Percentiles rank a stretch among this genome's conserved stretches.
These are phyloP conservation scores for Crotalus adamanteus DNA, from an alignment of 2,797 vertebrate species.

Conservation along the genomic window DNA sequence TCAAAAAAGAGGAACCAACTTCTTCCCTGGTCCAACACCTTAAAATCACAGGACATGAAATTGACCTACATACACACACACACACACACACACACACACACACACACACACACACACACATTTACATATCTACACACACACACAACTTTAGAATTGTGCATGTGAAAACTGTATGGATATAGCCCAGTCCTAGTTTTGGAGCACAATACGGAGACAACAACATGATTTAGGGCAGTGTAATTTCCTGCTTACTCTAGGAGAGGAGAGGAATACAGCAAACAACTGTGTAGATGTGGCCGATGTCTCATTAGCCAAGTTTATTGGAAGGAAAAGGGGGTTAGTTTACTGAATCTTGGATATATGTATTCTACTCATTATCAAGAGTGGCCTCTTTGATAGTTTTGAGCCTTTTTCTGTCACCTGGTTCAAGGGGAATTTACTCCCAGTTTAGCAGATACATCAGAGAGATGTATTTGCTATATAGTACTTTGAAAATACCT, in stretches of 20 bases:
- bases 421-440: background rate
- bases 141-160: background rate
- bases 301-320: background rate
- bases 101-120: accelerated
- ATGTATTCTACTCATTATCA: background rate
- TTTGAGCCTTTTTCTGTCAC: background rate
- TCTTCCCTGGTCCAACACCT: too few species aligned
- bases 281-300: background rate
- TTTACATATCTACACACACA: too few species aligned
- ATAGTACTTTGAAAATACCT: background rate
- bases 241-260: background rate
- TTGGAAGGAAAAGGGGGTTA: background rate
- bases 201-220: background rate
- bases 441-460: background rate
- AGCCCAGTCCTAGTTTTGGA: background rate
- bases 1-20: too few species aligned
- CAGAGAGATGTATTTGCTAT: background rate
- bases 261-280: background rate
- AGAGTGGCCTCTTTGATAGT: background rate
- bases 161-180: background rate
- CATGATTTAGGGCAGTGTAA: background rate
- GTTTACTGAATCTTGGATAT: background rate
- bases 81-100: too few species aligned
- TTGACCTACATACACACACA: too few species aligned
- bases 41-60: too few species aligned